Evolutionary conservation across 2,888 invertebrate species (phyloP), one percentile per base, ranked within the genome.

Genomic region (Uloborus plumipes): DNA sequence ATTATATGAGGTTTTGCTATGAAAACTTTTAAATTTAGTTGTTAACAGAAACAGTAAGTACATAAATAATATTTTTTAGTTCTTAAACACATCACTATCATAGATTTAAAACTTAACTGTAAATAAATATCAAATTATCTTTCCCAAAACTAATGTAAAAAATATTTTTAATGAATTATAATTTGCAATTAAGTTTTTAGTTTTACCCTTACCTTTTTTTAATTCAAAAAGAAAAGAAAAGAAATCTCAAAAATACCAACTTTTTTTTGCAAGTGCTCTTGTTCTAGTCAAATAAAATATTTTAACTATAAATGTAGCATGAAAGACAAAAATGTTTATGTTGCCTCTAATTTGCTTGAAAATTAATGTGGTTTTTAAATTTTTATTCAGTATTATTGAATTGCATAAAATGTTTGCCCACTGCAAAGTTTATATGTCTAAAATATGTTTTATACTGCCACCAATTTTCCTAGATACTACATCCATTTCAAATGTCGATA

Each of bases 351-450:
- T 64, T 64, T 18, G 18, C 13, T n/a, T 64, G 18, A 64, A 47
- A 47, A 18, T 7, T 39, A 47, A 47, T 47, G 20, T 39, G 18
- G n/a, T 62, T 64, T 47, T 59, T 4, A 59, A 59, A 62, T 62
- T 39, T 39, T 39, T 20, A 62, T 62, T 62, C 31, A 62, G 9
- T 20, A 31, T 15, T 15, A 62, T 31, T 47, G 26, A 39, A 39
- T 26, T 47, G 47, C 18, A 47, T 64, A 47, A n/a, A 64, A 18
- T 62, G 67, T 31, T 73, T 62, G 55, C 18, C 26, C 53, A 67
- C 50, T 15, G 53, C 47, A 47, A 62, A 39, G 49, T 80, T 80
- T 80, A 50, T 61, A 62, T 80, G 67, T 73, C 59, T 73, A 73
- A 64, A 20, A 55, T 80, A 69, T 69, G 62, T 73, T 73, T 72